Percentiles rank a stretch among this genome's conserved stretches.
Conservation (phyloP, 2,888 invertebrate species). For the Cerastis rubricosa region DNA sequence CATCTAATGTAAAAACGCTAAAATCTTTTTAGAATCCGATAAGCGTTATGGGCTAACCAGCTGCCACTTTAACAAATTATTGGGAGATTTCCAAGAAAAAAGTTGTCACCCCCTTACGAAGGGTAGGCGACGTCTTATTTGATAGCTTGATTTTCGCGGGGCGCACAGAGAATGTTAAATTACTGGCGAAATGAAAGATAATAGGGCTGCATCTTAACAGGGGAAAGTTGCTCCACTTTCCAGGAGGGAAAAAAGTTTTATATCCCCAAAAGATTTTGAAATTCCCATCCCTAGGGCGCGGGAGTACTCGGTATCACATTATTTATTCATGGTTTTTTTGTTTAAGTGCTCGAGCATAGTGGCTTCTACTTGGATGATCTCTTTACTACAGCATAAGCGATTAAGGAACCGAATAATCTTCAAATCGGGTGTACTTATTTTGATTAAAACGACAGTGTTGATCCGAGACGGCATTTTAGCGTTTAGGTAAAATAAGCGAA, state of each 20-base stretch:
- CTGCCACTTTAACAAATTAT: conserved; percentile 90
- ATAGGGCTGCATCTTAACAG: conserved; percentile 86
- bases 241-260: conserved; percentile 83
- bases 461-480: neutral
- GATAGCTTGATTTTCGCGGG: conserved; percentile 88
- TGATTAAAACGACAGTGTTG: conserved; percentile 19
- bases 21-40: conserved; percentile 87
- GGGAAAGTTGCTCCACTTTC: conserved; percentile 81
- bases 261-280: conserved; percentile 86
- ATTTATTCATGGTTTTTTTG: conserved; percentile 87
- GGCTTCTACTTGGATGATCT: conserved; percentile 72
- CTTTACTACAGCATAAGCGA: conserved; percentile 65
- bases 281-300: conserved; percentile 81
- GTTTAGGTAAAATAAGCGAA: neutral
- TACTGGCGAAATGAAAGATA: conserved; percentile 90
- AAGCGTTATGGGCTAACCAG: conserved; percentile 89
- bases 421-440: conserved; percentile 28
- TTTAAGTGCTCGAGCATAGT: conserved; percentile 68
- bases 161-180: conserved; percentile 89
- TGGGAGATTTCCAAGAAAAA: conserved; percentile 87
- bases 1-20: conserved; percentile 70
- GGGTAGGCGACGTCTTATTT: conserved; percentile 85
- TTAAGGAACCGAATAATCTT: conserved; percentile 63
- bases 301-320: conserved; percentile 78
- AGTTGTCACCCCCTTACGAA: conserved; percentile 84